Base-by-base conservation (phyloP, 2,113 vertebrate species). In the Harpagus bidentatus region DNA sequence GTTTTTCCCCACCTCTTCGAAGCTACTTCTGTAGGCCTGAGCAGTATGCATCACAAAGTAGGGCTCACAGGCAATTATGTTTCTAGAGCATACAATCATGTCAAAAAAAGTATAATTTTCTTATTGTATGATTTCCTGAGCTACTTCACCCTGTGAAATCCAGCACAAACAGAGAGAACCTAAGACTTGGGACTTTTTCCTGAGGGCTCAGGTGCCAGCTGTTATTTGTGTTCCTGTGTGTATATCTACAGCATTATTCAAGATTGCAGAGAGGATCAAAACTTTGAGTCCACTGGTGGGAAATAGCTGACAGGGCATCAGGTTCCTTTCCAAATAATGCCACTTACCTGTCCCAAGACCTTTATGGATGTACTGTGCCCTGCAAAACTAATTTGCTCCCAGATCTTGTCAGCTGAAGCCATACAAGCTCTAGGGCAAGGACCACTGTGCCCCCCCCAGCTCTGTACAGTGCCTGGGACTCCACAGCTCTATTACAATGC, bases 61-160 rank as follows among this genome's bases (percentile, higher is more conserved):
- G 67, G 50, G 36, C 31, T 86, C 0, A 0, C 4, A 5, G 59
- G 67, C 31, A 90, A 62, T 81, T 66, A 29, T 19, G 28, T 14
- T 84, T 73, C 63, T 65, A 56, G 9, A 79, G 5, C 34, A 28
- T 36, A 52, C 38, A 81, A 91, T 83, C 47, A n/a, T 15, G 25
- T 65, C 59, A 78, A 16, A 47, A 58, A 86, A 88, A 59, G 36
- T 77, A 70, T 66, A 32, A 50, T 94, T 96, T 88, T 91, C 63
- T 90, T 56, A 89, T 47, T 82, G 34, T 52, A 77, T 7, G 38
- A 94, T 83, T 94, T 91, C 42, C 82, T 70, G 76, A 95, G 83
- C 32, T 92, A 13, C 38, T 67, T 82, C 65, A 17, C 43, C 43
- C 70, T 59, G 55, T 89, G 52, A 95, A 92, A 66, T 50, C 19